Evolutionary conservation across 2,888 invertebrate species (phyloP).

Genomic region (Pseudococcus viburni): DNA sequence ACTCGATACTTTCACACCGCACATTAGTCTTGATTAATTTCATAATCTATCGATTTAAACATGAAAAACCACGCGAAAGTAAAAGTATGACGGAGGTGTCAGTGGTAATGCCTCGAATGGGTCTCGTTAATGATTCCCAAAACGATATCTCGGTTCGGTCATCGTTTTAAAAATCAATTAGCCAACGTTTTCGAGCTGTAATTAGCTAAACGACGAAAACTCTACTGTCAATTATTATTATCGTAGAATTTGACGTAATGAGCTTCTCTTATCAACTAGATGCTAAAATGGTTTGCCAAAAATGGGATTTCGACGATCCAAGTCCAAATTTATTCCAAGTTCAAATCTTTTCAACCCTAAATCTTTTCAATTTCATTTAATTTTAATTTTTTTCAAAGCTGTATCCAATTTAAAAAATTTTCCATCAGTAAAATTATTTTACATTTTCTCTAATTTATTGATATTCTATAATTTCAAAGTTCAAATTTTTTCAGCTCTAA

Average conservation of each 20-base stretch:
- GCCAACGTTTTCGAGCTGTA: background rate
- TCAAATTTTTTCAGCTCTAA: too few relatives aligned
- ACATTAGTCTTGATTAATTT: slow-evolving; percentile 9
- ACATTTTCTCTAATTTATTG: too few relatives aligned
- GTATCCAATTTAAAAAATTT: too few relatives aligned
- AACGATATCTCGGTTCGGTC: slow-evolving; percentile 6
- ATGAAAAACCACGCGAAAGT: slow-evolving; percentile 8
- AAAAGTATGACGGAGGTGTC: background rate
- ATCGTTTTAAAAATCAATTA: slow-evolving; percentile 14
- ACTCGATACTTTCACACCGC: background rate
- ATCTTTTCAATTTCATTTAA: too few relatives aligned
- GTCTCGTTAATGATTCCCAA: slow-evolving; percentile 2
- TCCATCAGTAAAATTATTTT: too few relatives aligned
- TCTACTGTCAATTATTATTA: background rate
- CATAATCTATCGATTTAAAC: slow-evolving; percentile 23
- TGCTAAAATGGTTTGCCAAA: too few relatives aligned
- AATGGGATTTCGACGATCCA: too few relatives aligned
- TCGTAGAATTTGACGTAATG: background rate
- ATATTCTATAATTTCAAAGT: too few relatives aligned
- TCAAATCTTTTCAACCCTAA: too few relatives aligned
- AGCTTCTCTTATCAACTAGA: background rate
- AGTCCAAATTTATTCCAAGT: too few relatives aligned
- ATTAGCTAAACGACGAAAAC: background rate
- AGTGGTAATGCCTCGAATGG: background rate
- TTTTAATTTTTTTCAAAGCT: too few relatives aligned